Base-by-base conservation (phyloP, 2,888 invertebrate species). In the Drosophila mercatorum region DNA sequence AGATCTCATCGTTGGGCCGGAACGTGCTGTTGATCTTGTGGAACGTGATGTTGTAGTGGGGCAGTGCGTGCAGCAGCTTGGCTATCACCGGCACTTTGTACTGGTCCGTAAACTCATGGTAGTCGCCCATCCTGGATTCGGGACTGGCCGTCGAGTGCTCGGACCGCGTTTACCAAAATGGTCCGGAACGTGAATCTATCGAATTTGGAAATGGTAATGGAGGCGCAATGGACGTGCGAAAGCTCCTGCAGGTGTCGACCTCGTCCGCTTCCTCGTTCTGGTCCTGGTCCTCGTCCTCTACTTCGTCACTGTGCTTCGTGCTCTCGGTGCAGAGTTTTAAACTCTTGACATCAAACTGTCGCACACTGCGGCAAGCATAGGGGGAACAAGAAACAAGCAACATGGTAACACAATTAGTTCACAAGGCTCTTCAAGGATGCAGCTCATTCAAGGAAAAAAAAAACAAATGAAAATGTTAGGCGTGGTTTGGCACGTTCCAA, bases 21-120 rank as follows among this genome's bases (percentile, higher is more conserved):
- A 98, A 98, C 77, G 97, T 97, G 91, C 96, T 96, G 93, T 98
- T 98, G 93, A 98, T 97, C 88, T 95, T 95, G 92, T 97, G 96
- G 91, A 98, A 95, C 88, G 97, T 96, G 91, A 98, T 97, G 93
- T 98, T 98, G 92, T 98, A 95, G 94, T 98, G 98, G 76, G 98
- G 98, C 94, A 98, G 94, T 89, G 95, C 94, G 93, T 98, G 98
- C 93, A 98, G 95, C 93, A 97, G 95, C 93, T 95, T 95, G 91
- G 97, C 97, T 93, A 98, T 95, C 92, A 95, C 95, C 93, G 97
- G 96, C 94, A 96, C 96, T 94, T 95, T 95, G 94, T 97, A 97
- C 91, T 95, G 95, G 94, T 96, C 96, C 92, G 95, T 95, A 67
- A 92, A 92, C 80, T 92, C 92, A 73, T 91, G 91, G 77, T 92